Evolutionary conservation across 2,888 invertebrate genomes (phyloP), one percentile per base, ranked within the genome.

Genomic region (Prosopocoilus inquinatus): DNA sequence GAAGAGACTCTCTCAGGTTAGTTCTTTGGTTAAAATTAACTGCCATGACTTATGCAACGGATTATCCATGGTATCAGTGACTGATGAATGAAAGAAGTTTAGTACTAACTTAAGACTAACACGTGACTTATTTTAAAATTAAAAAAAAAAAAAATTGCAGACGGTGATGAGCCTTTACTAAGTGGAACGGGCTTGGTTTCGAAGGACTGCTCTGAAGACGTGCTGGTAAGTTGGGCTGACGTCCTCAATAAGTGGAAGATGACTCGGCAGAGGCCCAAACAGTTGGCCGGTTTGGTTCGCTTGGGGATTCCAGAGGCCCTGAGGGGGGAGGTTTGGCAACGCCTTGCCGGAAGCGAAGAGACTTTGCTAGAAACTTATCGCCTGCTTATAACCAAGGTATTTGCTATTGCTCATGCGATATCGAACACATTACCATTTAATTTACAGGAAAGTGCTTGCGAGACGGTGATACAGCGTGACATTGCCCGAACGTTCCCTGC

Each of bases 401-500:
- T 59, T 43, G 47, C n/a, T 46, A 28, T 28, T 28, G 5, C 7
- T 28, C 20, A 28, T 4, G 20, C 7, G 20, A 28, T 28, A 5
- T 3, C 20, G 1, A 5, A 7, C 20, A 5, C 20, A 28, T 28
- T 28, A 7, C 20, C 20, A 3, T 28, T 28, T 38, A 7, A 38
- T 28, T 28, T 70, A 11, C 69, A 96, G 94, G 96, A 97, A 64
- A 96, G 96, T 67, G 87, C 89, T 49, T 94, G 92, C 76, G 99
- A 99, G 74, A 89, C 91, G 67, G 94, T 96, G 56, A 99, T 99
- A 70, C 88, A 92, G 69, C 84, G 98, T 51, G 99, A 99, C 78
- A 96, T 99, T 62, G 95, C 96, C 64, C 86, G 99, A 65, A 99
- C 99, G 33, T 99, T 98, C 80, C 98, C 99, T 8, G 99, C 97